A percentile compares a stretch with the other conserved stretches of the same genome.
These are phyloP conservation scores for Meta bourneti DNA, from an alignment of 2,888 invertebrate genomes.

Conservation along the genomic window DNA sequence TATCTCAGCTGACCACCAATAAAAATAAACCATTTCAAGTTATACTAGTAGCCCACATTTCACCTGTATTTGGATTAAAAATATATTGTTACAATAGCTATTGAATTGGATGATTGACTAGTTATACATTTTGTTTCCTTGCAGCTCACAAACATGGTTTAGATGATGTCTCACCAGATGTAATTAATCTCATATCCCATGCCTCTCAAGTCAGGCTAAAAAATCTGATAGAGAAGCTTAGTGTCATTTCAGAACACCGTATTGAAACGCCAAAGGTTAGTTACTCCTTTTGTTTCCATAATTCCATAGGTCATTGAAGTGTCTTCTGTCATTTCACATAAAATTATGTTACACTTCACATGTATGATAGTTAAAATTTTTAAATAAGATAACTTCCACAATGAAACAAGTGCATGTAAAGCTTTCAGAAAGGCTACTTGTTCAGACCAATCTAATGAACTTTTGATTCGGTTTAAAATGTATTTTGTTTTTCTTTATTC, in stretches of 20 bases:
- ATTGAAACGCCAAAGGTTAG: slow-evolving; percentile 93
- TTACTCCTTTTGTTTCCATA: background rate
- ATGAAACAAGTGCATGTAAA: too few species aligned
- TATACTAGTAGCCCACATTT: too few species aligned
- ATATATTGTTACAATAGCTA: too few species aligned
- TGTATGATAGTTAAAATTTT: background rate
- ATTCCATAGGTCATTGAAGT: background rate
- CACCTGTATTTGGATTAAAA: too few species aligned
- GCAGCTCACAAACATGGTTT: slow-evolving; percentile 86
- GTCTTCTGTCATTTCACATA: too few species aligned
- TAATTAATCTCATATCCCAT: slow-evolving; percentile 94
- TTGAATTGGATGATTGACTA: too few species aligned
- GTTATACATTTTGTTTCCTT: background rate
- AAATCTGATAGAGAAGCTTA: slow-evolving; percentile 93
- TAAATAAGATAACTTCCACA: too few species aligned
- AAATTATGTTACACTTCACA: background rate
- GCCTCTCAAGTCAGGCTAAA: slow-evolving; percentile 96
- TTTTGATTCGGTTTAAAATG: background rate
- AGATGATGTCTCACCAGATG: slow-evolving; percentile 91
- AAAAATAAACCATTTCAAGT: too few species aligned
- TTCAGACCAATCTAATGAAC: background rate
- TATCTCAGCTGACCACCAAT: too few species aligned
- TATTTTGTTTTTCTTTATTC: background rate
- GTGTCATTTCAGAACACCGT: slow-evolving; percentile 95
- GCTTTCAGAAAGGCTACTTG: background rate